Percentiles rank a stretch among this genome's conserved stretches.
These are phyloP conservation scores for Prionailurus viverrinus DNA, from an alignment of 2,113 vertebrate genomes.

Conservation along the genomic window DNA sequence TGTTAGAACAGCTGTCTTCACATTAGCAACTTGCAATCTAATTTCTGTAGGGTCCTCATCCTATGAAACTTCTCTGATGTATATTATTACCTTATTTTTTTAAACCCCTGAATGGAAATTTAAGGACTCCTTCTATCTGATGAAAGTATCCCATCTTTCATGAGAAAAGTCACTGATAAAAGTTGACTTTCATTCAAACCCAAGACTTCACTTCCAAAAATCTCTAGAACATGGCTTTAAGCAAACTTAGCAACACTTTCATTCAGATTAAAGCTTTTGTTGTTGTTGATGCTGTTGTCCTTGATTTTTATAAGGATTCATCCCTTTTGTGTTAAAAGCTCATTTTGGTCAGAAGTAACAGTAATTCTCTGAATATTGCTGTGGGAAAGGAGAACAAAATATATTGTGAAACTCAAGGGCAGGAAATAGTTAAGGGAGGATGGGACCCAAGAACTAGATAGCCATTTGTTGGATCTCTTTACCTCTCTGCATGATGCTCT, in stretches of 20 bases:
- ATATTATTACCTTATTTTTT: not conserved
- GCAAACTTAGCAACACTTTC: slow-evolving; percentile 19
- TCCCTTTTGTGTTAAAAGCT: slow-evolving; percentile 2
- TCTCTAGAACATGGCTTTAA: not conserved
- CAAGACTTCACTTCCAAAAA: slow-evolving; percentile 33
- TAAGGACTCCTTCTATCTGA: not conserved
- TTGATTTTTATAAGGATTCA: not conserved
- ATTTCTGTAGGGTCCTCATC: not conserved
- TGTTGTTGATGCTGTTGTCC: not conserved
- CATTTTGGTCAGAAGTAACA: not conserved
- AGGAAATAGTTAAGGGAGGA: not conserved
- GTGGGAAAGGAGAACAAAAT: not conserved
- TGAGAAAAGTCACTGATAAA: not conserved
- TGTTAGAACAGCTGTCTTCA: not conserved
- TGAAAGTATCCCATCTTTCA: not conserved
- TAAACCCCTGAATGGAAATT: not conserved
- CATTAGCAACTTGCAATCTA: not conserved
- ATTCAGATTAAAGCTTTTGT: not conserved
- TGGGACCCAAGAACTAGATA: not conserved
- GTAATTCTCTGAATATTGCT: not conserved
- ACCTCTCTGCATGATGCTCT: not conserved
- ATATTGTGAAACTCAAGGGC: not conserved
- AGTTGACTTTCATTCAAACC: not conserved
- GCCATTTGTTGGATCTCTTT: not conserved
- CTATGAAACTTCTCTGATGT: not conserved